Evolutionary conservation across 2,797 vertebrate species (phyloP), one percentile per base, ranked within the genome.

Genomic region (Serranus cabrilla): DNA sequence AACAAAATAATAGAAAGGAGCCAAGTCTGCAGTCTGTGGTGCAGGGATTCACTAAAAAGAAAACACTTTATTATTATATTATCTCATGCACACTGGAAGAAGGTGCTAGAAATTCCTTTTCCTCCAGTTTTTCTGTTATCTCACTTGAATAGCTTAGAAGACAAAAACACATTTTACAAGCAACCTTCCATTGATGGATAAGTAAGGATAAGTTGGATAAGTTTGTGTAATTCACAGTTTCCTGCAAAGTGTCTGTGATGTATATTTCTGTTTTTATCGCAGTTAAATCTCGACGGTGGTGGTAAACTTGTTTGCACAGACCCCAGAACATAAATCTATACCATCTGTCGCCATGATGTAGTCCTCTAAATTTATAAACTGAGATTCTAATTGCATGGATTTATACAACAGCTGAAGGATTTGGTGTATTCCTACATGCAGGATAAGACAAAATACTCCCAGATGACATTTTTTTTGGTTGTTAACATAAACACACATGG

Each of bases 351-450:
- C 57, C 55, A 10, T 76, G 4, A 58, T 61, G 58, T 45, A 43
- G 21, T 66, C 61, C 11, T 55, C 66, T 66, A 27, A 74, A 70
- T 55, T 52, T 43, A 34, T 43, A 23, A 56, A 55, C 66, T 54
- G 39, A 62, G 65, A 69, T 59, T 43, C 42, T 73, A 81, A 82
- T 69, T 46, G 61, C 45, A 61, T 50, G 47, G 71, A 75, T 89
- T 84, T 77, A 57, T 45, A 56, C 20, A 72, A 59, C 79, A 88
- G 75, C 64, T 81, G 81, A 72, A 71, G 51, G 58, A 71, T 69
- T 82, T 69, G 40, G 51, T 74, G 68, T 78, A 52, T 81, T 61
- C 27, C 11, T 72, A 23, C 21, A 55, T 11, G 0, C 4, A n/a
- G 37, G 39, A 59, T 39, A 40, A 67, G 57, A 87, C 2, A 16